A percentile compares a stretch with the other conserved stretches of the same genome.
These are phyloP conservation scores for Lasioglossum calceatum DNA, from an alignment of 2,888 invertebrate genomes.

Conservation along the genomic window DNA sequence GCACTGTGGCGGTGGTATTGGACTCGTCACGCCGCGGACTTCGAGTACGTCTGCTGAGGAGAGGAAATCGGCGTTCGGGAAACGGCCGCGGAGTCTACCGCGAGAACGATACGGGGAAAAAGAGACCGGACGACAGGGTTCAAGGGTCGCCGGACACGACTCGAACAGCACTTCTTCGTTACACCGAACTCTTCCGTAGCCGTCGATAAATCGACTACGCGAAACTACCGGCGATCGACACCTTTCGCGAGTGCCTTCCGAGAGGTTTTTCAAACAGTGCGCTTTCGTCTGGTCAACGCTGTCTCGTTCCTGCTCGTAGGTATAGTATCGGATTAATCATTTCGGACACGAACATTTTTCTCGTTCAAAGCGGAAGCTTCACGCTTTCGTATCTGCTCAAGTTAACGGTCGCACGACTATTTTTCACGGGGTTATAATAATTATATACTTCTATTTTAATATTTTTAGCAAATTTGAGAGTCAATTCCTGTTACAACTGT, in stretches of 20 bases:
- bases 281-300: background rate
- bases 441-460: too few relatives aligned
- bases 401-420: too few relatives aligned
- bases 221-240: background rate
- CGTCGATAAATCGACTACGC: background rate
- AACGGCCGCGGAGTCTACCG: background rate
- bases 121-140: conserved; percentile 78
- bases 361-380: too few relatives aligned
- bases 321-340: background rate
- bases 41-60: conserved; percentile 20
- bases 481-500: too few relatives aligned
- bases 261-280: background rate
- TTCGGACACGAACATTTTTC: too few relatives aligned
- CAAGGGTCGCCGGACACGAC: conserved; percentile 76
- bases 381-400: too few relatives aligned
- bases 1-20: conserved; percentile 38
- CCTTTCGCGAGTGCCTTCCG: background rate
- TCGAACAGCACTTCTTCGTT: conserved; percentile 14
- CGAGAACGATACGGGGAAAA: conserved; percentile 34
- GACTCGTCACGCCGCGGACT: conserved; percentile 29
- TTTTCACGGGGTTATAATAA: too few relatives aligned
- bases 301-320: background rate
- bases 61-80: conserved; percentile 38
- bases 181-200: background rate
- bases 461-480: too few relatives aligned